These are phyloP conservation scores for Chymomyza caudatula DNA, from an alignment of 2,888 invertebrate species.

Conservation along the genomic window DNA sequence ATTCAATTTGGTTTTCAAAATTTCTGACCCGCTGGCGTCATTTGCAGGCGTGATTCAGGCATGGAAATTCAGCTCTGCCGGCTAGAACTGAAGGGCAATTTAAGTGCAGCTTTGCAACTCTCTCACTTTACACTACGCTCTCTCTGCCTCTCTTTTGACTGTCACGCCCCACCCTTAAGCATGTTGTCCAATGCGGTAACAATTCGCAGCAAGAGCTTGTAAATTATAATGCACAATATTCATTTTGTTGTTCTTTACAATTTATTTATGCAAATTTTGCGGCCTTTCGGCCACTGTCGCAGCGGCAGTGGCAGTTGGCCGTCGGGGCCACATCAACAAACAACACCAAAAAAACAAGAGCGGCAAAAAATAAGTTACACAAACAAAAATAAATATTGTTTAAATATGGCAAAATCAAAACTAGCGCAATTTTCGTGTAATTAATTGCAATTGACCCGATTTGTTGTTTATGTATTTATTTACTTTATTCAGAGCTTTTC, in stretches of 20 bases:
- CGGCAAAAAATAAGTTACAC: neutral
- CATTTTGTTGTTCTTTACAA: conserved; percentile 52
- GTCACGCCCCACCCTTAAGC: neutral
- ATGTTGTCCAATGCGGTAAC: neutral
- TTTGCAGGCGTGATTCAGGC: no score
- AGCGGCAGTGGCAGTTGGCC: neutral
- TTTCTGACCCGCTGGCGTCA: no score
- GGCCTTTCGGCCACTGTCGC: neutral
- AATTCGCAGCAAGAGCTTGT: neutral
- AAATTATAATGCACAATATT: conserved; percentile 47
- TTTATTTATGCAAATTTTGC: conserved; percentile 61
- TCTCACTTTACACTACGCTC: neutral
- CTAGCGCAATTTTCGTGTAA: conserved; percentile 52
- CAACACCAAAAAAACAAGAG: neutral
- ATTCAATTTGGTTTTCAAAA: no score
- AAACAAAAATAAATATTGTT: neutral
- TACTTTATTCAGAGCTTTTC: conserved; percentile 32
- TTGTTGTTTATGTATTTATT: conserved; percentile 53
- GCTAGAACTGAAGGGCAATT: no score
- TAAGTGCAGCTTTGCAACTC: neutral
- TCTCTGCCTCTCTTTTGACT: neutral
- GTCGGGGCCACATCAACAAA: conserved; percentile 36
- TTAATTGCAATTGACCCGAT: conserved; percentile 60
- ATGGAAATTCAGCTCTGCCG: no score
- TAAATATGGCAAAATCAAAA: conserved; percentile 43